Base-by-base conservation (phyloP, 2,113 vertebrate genomes). In the Monarcha castaneiventris region DNA sequence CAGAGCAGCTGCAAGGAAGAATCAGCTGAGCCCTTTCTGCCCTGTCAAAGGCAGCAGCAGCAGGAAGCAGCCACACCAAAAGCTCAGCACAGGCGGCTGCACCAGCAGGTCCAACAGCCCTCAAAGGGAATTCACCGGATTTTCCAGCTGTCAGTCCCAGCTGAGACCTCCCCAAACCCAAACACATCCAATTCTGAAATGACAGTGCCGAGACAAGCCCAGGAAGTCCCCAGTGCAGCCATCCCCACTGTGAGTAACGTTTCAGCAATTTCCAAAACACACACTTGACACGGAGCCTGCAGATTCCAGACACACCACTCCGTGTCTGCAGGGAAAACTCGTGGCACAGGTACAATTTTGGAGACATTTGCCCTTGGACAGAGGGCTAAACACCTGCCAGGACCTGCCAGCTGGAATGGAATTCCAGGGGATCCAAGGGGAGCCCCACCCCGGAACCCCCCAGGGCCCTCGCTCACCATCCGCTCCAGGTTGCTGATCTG, bases 401-500 rank as follows among this genome's bases (percentile, higher is more conserved):
- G 54, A 6, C 21, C 2, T 13, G 23, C 3, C 27, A 41, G 26
- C 0, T 11, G 16, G 29, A 30, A 26, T 1, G 5, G 13, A 59
- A 33, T 32, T 19, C 61, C 87, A 48, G 3, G 13, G 15, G 8
- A 46, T 1, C 11, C 27, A 27, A 5, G 51, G 55, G 27, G 13
- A 27, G 22, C 22, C 15, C 43, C 61, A 14, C 1, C 22, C 77
- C 3, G 1, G 44, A 7, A 5, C 14, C n/a, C 0, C 11, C 52
- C 23, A 1, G 3, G 37, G 79, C 5, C 16, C 59, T 7, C 3
- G 1, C 98, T 96, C 85, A 99, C 99, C 99, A 99, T 99, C 52
- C 87, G 90, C 94, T 99, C 99, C 68, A 99, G 88, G 97, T 99
- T 99, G 93, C 98, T 98, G 97, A 99, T 98, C 96, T 99, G 99